Base-by-base conservation (phyloP, 2,888 invertebrate species). In the Ptychoptera albimana region DNA sequence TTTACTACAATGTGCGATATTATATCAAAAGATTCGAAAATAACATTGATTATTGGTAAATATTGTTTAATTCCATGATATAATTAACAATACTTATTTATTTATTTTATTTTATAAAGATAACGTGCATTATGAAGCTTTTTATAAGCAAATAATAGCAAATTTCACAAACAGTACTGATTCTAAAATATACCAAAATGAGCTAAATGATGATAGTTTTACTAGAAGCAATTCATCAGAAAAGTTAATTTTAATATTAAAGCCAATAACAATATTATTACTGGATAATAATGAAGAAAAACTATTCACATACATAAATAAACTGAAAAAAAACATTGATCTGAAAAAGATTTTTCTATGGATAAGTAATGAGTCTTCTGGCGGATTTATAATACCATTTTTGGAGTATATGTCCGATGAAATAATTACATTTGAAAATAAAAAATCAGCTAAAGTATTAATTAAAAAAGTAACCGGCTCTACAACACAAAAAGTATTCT, bases 351-450 rank as follows among this genome's bases (percentile, higher is more conserved):
- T 56, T 2, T 64, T 61, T 42, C 40, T 63, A 2, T 65, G 66
- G 64, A 56, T 57, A 2, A 57, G 63, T 0, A 49, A 54, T 4
- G 52, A 60, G 46, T 51, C 55, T 2, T 52, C 55, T 14, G 48
- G 52, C 8, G 51, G 56, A 36, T 63, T 59, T 46, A 51, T 63
- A 1, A 38, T 63, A 2, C 56, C 60, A 2, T 63, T 58, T 10
- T 57, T 59, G 38, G 61, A 64, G 46, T 59, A 64, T 46, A 53
- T 65, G 50, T 55, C 65, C 0, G 60, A 66, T 41, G 30, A 58
- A 34, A 54, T 64, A 12, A 43, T 65, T 0, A 54, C 59, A 8
- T 42, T 65, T 10, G 54, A 57, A 23, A 52, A 57, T 5, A 45
- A 49, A 2, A 48, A 50, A 2, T 53, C 54, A 14, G 44, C 64